Percentiles rank a stretch among this genome's conserved stretches.
Conservation (phyloP, 1,140 invertebrate species). For the Patella vulgata region DNA sequence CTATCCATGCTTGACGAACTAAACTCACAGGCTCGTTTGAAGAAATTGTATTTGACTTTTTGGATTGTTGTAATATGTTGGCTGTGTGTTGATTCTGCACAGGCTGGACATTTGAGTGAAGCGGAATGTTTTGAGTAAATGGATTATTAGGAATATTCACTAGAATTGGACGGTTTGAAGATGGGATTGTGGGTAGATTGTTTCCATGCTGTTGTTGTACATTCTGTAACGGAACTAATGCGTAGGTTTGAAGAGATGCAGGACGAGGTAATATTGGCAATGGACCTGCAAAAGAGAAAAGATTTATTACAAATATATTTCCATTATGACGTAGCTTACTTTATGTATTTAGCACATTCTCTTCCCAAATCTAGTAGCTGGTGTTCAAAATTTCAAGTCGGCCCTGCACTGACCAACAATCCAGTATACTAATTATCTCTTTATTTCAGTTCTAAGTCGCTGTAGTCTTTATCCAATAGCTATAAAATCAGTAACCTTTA, state of each 20-base stretch:
- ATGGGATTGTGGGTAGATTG: not conserved
- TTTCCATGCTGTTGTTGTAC: conserved; percentile 1
- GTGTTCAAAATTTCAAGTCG: too few relatives aligned
- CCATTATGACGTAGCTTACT: too few relatives aligned
- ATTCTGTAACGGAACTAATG: conserved; percentile 35
- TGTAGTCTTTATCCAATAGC: too few relatives aligned
- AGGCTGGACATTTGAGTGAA: not conserved
- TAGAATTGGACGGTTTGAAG: conserved; percentile 6
- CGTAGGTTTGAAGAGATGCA: conserved; percentile 29
- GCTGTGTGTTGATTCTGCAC: not conserved
- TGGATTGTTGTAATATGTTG: not conserved
- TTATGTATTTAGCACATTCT: too few relatives aligned
- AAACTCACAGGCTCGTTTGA: too few relatives aligned
- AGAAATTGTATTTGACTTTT: not conserved
- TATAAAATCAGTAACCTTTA: too few relatives aligned
- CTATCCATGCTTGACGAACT: conserved; percentile 25
- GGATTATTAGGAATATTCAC: conserved; percentile 14
- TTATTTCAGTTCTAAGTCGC: too few relatives aligned
- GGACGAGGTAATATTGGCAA: conserved; percentile 37
- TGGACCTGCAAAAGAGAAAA: conserved; percentile 18
- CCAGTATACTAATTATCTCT: too few relatives aligned
- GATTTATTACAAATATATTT: not conserved
- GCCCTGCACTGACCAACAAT: too few relatives aligned
- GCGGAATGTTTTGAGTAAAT: not conserved
- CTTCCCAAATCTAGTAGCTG: too few relatives aligned